Conservation (phyloP, 2,797 vertebrate genomes). For the Danionella dracula region DNA sequence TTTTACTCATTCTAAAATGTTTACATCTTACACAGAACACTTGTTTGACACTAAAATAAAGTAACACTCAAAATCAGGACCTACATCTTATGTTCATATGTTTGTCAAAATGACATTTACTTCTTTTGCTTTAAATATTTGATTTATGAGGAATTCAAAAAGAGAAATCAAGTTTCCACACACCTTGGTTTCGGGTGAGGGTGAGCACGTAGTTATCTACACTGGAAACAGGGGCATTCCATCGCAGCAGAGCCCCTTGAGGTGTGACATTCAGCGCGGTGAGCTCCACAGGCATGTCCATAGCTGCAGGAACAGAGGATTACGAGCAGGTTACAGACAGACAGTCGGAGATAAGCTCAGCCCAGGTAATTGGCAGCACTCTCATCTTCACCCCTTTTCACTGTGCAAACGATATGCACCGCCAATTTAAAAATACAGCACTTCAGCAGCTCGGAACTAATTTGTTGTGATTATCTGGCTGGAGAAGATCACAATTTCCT, state of each 20-base stretch:
- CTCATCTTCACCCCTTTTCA: background rate
- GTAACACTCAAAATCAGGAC: no score
- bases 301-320: conserved; percentile 66
- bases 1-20: no score
- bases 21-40: no score
- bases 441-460: conserved; percentile 35
- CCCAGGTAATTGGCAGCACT: background rate
- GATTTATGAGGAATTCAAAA: no score
- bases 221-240: conserved; percentile 77
- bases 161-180: background rate
- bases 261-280: conserved; percentile 85
- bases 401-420: conserved; percentile 5
- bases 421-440: conserved; percentile 24
- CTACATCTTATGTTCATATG: no score
- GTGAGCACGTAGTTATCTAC: conserved; percentile 89
- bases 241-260: conserved; percentile 82
- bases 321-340: conserved; percentile 12
- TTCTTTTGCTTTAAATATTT: no score
- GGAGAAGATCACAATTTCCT: conserved; percentile 47
- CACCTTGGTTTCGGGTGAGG: conserved; percentile 80
- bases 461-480: conserved; percentile 47
- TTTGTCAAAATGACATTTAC: no score
- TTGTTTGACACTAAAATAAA: no score
- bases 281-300: conserved; percentile 87
- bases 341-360: conserved; percentile 2